Conservation (phyloP, 2,888 invertebrate genomes). For the Phragmatobia fuliginosa region DNA sequence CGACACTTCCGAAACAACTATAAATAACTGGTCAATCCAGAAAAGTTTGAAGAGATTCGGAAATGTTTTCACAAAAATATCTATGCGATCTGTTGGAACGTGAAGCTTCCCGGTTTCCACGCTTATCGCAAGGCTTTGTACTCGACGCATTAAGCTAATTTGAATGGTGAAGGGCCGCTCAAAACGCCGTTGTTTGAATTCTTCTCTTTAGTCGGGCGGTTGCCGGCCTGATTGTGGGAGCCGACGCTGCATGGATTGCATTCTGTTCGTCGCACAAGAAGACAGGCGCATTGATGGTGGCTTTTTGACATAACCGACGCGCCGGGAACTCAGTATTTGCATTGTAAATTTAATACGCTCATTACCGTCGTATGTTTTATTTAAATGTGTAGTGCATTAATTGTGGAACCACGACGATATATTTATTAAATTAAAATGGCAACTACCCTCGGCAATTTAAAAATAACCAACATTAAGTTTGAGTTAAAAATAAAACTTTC, state of each 20-base stretch:
- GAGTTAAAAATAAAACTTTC: slow-evolving; percentile 72
- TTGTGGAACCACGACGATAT: slow-evolving; percentile 49
- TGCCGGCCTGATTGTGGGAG: slow-evolving; percentile 78
- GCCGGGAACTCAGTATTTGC: slow-evolving; percentile 57
- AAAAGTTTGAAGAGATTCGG: slow-evolving; percentile 53
- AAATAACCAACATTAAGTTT: slow-evolving; percentile 57
- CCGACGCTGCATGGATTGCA: slow-evolving; percentile 75
- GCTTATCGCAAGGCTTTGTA: slow-evolving; percentile 83
- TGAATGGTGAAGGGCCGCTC: slow-evolving; percentile 81
- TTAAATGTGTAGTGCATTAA: slow-evolving; percentile 47
- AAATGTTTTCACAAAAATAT: slow-evolving; percentile 68
- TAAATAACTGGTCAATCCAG: slow-evolving; percentile 31
- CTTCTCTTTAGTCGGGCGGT: slow-evolving; percentile 76
- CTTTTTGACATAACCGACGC: slow-evolving; percentile 72
- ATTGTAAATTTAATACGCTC: slow-evolving; percentile 64
- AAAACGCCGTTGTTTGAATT: slow-evolving; percentile 84
- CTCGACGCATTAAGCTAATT: slow-evolving; percentile 85
- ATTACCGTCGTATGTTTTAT: slow-evolving; percentile 60
- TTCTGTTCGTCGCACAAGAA: slow-evolving; percentile 77
- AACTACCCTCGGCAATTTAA: slow-evolving; percentile 45
- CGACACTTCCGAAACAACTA: slow-evolving; percentile 46
- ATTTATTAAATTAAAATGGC: slow-evolving; percentile 44
- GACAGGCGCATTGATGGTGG: slow-evolving; percentile 75
- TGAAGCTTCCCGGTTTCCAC: slow-evolving; percentile 70
- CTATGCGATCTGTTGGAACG: slow-evolving; percentile 65